A percentile compares a stretch with the other conserved stretches of the same genome.
phyloP scores from a whole-genome alignment of 1,140 invertebrate genomes.

The Aphidius gifuensis region DNA sequence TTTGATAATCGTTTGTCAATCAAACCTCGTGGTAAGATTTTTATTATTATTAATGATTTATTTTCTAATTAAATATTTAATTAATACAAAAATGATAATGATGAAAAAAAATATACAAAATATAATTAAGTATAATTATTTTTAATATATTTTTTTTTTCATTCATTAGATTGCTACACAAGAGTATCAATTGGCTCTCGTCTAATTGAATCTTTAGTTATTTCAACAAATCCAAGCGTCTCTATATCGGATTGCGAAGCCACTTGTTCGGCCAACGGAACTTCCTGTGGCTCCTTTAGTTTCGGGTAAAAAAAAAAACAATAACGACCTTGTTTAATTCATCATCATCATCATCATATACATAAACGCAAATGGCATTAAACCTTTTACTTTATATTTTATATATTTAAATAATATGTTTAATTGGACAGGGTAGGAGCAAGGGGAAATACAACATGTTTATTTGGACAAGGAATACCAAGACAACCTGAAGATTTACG shows the following conservation, averaged over 20 bases:
- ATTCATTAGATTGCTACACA: slow-evolving; percentile 45
- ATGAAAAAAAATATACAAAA: not conserved
- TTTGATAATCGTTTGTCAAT: slow-evolving; percentile 46
- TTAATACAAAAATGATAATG: not conserved
- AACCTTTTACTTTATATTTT: not conserved
- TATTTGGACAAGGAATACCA: slow-evolving; percentile 51
- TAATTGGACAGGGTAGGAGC: slow-evolving; percentile 31
- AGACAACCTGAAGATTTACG: slow-evolving; percentile 42
- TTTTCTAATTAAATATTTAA: not conserved
- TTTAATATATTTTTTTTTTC: slow-evolving; percentile 3
- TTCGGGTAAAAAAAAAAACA: slow-evolving; percentile 41
- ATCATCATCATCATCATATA: too few relatives aligned
- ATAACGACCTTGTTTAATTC: slow-evolving; percentile 1
- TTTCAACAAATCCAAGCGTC: slow-evolving; percentile 29
- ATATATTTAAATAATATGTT: too few relatives aligned
- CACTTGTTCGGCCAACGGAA: slow-evolving; percentile 39
- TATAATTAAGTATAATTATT: not conserved
- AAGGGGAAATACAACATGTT: slow-evolving; percentile 64
- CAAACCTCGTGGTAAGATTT: slow-evolving; percentile 41
- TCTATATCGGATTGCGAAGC: slow-evolving; percentile 45
- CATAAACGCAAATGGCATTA: not conserved
- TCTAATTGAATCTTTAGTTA: slow-evolving; percentile 33
- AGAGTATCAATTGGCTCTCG: slow-evolving; percentile 46
- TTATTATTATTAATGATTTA: not conserved
- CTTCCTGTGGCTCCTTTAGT: slow-evolving; percentile 40